Conservation (phyloP, 2,113 vertebrate genomes). For the Oxyura jamaicensis region DNA sequence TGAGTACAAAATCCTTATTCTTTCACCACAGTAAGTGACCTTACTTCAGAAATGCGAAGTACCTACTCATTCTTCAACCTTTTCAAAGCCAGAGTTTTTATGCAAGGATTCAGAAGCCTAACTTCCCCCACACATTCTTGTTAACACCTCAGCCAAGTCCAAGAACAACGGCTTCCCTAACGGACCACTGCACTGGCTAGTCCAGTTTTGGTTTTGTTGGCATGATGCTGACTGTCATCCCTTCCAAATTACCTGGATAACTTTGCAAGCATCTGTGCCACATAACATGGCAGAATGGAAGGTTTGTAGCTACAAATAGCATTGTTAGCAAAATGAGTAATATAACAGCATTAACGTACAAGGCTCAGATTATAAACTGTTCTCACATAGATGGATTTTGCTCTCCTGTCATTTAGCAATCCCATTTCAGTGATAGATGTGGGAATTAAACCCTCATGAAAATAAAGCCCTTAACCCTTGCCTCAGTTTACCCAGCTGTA, state of each 20-base stretch:
- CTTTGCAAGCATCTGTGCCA: background rate
- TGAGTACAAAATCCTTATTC: background rate
- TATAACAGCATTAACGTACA: background rate
- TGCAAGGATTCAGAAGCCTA: background rate
- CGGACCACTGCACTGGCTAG: background rate
- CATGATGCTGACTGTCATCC: background rate
- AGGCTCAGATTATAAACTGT: background rate
- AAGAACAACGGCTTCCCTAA: background rate
- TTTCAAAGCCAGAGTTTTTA: background rate
- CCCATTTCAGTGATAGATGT: background rate
- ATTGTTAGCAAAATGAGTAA: background rate
- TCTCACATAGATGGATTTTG: background rate
- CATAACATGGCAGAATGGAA: background rate
- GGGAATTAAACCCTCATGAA: background rate
- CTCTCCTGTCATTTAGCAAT: background rate
- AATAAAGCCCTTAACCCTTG: background rate
- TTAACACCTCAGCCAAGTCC: background rate
- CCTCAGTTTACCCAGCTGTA: constrained; percentile 37
- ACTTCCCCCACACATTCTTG: background rate
- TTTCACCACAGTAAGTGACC: background rate
- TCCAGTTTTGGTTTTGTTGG: background rate
- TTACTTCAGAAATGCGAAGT: background rate
- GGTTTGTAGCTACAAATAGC: background rate
- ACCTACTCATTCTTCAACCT: background rate
- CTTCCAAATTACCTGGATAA: background rate